Evolutionary conservation across 64 coral and sea anemone species (phyloP), one percentile per base, ranked within the genome.

Genomic region (Porites lutea): DNA sequence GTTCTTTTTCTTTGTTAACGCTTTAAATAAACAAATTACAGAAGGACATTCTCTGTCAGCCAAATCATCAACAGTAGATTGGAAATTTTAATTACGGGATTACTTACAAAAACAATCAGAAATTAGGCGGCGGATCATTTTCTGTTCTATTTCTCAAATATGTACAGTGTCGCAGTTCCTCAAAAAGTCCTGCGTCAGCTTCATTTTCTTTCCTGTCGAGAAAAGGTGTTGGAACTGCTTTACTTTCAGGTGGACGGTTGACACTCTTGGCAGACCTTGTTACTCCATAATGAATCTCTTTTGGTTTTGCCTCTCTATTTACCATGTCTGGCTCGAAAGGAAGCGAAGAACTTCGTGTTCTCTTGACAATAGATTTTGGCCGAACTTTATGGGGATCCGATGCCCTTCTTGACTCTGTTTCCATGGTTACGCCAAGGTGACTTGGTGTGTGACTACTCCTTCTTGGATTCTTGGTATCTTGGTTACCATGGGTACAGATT

Each of bases 281-380:
- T 51, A 68, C 81, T n/a, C 8, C 18, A 69, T 61, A 52, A 22
- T 13, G 44, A 63, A 14, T 69, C 19, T 84, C 81, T n/a, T 10
- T 52, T 0, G 19, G 9, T n/a, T 65, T 68, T 11, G 12, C 2
- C 11, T 48, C 15, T n/a, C 37, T 48, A 13, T 21, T 52, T 19
- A n/a, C 3, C 10, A 7, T 76, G 12, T 48, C 60, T 52, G 81
- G 81, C 19, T 84, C 81, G 69, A 48, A 48, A 1, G 81, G 81
- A 84, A 84, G 62, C 2, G 81, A 84, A 7, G 81, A 67, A n/a
- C 81, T 84, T 64, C 81, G 16, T 11, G 81, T 68, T 37, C 64
- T 67, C 9, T 66, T 84, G 2, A 84, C 15, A 15, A 52, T 18
- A 68, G 48, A 19, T 46, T 84, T 84, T 3, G 46, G 18, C 45